phyloP scores from a whole-genome alignment of 2,113 vertebrate species.

The Alosa alosa region DNA sequence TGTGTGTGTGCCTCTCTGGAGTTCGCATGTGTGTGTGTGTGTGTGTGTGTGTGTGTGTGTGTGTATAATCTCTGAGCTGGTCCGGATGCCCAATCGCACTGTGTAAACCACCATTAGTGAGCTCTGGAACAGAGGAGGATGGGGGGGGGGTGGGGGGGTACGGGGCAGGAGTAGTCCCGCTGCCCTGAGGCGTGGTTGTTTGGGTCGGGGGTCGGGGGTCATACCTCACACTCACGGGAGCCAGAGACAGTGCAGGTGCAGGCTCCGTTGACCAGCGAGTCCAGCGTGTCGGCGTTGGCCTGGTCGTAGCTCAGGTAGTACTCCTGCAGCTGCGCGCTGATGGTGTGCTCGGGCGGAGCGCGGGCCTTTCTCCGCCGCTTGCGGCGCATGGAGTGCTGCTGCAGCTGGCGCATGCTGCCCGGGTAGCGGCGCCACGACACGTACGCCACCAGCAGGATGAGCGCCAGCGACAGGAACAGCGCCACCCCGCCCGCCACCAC shows the following conservation, averaged over 20 bases:
- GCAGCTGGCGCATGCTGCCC: slow-evolving; percentile 92
- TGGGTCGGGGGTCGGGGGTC: slow-evolving; percentile 67
- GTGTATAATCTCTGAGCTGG: no score
- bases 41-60: no score
- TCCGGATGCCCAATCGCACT: background rate
- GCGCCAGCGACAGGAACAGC: slow-evolving; percentile 90
- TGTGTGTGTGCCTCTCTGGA: no score
- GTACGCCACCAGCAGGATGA: slow-evolving; percentile 96
- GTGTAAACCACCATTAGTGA: no score
- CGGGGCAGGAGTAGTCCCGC: slow-evolving; percentile 64
- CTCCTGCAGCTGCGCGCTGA: slow-evolving; percentile 94
- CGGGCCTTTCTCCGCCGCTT: slow-evolving; percentile 89
- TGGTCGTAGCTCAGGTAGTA: slow-evolving; percentile 98
- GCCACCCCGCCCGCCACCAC: slow-evolving; percentile 94
- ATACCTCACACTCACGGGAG: slow-evolving; percentile 98
- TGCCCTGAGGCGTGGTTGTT: slow-evolving; percentile 26
- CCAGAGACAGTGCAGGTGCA: slow-evolving; percentile 97
- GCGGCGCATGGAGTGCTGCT: slow-evolving; percentile 90
- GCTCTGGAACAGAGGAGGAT: background rate
- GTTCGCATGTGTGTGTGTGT: no score
- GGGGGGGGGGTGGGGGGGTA: slow-evolving; percentile 36
- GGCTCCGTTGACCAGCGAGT: slow-evolving; percentile 88
- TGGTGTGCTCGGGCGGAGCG: slow-evolving; percentile 87
- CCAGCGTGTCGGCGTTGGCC: slow-evolving; percentile 92
- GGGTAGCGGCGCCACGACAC: slow-evolving; percentile 95